Evolutionary conservation across 2,113 vertebrate species (phyloP).

Genomic region (Shinisaurus crocodilurus): DNA sequence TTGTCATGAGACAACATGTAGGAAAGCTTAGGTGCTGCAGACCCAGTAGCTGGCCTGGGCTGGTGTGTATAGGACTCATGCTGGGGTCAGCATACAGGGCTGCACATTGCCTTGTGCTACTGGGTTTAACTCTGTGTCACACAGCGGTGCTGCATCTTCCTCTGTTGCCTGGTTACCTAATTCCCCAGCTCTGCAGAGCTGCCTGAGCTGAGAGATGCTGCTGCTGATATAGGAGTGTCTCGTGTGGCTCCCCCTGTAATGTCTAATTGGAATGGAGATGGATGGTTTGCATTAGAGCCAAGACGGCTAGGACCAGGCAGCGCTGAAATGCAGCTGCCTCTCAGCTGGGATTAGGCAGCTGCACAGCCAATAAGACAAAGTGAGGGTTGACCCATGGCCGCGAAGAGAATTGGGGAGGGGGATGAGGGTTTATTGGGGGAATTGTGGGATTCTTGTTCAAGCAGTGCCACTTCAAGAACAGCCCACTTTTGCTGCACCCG

Average conservation of each 20-base stretch:
- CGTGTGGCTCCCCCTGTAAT: slow-evolving; percentile 22
- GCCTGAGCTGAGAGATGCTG: slow-evolving; percentile 32
- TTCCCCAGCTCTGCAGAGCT: slow-evolving; percentile 39
- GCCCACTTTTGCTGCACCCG: not conserved
- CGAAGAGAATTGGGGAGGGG: not conserved
- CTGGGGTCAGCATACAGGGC: not conserved
- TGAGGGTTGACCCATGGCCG: not conserved
- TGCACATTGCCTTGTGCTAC: not conserved
- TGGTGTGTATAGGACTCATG: not conserved
- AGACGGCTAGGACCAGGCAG: slow-evolving; percentile 4
- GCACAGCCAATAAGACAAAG: not conserved
- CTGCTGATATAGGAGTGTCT: slow-evolving; percentile 32
- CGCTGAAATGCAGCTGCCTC: not conserved
- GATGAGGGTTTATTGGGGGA: not conserved
- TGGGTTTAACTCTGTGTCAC: slow-evolving; percentile 30
- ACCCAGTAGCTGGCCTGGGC: not conserved
- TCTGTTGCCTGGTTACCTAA: slow-evolving; percentile 47
- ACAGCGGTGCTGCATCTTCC: slow-evolving; percentile 22
- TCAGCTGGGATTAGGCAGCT: not conserved
- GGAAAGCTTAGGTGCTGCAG: not conserved
- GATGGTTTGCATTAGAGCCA: slow-evolving; percentile 16
- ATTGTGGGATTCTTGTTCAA: not conserved
- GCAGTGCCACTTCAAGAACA: not conserved
- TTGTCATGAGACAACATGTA: not conserved
- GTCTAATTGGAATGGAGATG: slow-evolving; percentile 41